Conservation (phyloP, 53 echinoderm and acorn worm genomes). For the Glandiceps talaboti region DNA sequence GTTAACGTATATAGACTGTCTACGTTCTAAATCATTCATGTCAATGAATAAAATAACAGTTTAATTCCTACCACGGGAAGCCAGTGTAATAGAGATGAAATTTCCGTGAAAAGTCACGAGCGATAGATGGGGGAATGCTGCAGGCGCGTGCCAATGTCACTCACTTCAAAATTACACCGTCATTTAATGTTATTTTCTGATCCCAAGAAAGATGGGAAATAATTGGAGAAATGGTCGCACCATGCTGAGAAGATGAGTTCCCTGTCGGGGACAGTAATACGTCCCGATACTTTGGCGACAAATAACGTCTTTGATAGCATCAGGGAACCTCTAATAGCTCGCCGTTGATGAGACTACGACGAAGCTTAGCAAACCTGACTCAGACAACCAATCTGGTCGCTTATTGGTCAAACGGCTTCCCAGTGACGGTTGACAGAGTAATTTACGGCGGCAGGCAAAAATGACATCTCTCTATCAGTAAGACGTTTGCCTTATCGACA, state of each 20-base stretch:
- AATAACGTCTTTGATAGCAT: not conserved
- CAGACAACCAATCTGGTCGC: not conserved
- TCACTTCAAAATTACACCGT: not conserved
- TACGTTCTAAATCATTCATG: not conserved
- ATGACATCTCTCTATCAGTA: not conserved
- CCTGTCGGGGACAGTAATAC: not conserved
- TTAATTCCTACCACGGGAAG: not conserved
- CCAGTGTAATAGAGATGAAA: not conserved
- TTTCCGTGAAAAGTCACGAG: not conserved
- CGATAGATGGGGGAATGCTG: not conserved
- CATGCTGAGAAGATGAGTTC: not conserved
- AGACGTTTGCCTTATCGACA: not conserved
- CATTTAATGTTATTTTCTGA: not conserved
- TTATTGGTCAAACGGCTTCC: not conserved
- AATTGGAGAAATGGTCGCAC: not conserved
- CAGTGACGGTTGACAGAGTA: not conserved
- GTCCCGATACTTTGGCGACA: conserved; percentile 1
- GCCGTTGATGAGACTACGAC: not conserved
- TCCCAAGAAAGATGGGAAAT: not conserved
- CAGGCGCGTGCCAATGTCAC: not conserved
- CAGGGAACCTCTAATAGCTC: not conserved
- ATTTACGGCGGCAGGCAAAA: not conserved
- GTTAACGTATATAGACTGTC: too few relatives aligned
- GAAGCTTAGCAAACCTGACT: not conserved
- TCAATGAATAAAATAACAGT: not conserved